Evolutionary conservation across 2,888 invertebrate genomes (phyloP).

Genomic region (Camptogramma bilineatum): DNA sequence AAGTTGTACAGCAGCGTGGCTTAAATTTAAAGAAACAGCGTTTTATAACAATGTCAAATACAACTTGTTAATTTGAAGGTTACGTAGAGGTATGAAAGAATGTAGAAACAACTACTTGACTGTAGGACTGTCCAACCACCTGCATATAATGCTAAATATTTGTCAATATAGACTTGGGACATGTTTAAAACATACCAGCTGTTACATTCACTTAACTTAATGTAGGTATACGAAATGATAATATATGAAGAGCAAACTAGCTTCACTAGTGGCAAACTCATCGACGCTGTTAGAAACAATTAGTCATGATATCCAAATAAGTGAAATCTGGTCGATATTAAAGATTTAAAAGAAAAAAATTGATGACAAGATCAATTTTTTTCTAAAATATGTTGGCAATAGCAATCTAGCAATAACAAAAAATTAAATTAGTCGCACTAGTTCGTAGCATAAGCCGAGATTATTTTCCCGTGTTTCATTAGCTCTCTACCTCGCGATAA

Average conservation of each 20-base stretch:
- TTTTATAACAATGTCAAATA: not conserved
- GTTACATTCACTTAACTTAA: not conserved
- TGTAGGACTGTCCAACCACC: constrained; percentile 2
- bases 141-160: not conserved
- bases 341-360: too few species aligned
- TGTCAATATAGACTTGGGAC: not conserved
- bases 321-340: too few species aligned
- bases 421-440: constrained; percentile 17
- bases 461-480: constrained; percentile 56
- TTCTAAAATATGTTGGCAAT: not conserved
- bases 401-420: not conserved
- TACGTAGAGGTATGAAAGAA: not conserved
- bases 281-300: too few species aligned
- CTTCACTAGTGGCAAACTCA: too few species aligned
- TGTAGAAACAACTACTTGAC: not conserved
- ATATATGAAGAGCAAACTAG: not conserved
- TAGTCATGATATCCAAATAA: too few species aligned
- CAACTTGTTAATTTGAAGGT: not conserved
- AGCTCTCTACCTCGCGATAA: constrained; percentile 55
- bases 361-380: too few species aligned
- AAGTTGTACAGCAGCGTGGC: constrained; percentile 40
- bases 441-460: constrained; percentile 31
- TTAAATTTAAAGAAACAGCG: constrained; percentile 34
- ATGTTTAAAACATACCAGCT: not conserved
- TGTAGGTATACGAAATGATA: not conserved